Percentiles rank a stretch among this genome's conserved stretches.
phyloP scores from a whole-genome alignment of 2,888 invertebrate genomes.

The Argyresthia goedartella region DNA sequence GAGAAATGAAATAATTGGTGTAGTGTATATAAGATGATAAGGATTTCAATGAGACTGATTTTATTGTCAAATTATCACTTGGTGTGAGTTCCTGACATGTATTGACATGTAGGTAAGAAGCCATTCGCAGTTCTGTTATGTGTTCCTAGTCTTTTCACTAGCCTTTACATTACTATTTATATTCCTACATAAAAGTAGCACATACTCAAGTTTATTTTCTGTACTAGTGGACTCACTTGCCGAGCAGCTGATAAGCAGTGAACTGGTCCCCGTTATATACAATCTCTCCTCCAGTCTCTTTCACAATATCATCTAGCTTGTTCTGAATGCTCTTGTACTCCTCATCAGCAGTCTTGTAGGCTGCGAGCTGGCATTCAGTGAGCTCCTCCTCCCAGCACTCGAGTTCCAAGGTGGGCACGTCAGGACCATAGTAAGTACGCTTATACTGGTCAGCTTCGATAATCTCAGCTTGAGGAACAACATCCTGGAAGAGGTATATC shows the following conservation, averaged over 20 bases:
- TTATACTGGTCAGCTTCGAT: slow-evolving; percentile 62
- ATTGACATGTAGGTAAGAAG: too few relatives aligned
- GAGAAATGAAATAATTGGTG: slow-evolving; percentile 11
- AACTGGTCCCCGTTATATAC: slow-evolving; percentile 76
- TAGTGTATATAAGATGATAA: too few relatives aligned
- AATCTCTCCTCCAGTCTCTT: slow-evolving; percentile 72
- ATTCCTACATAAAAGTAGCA: too few relatives aligned
- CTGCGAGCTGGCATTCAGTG: slow-evolving; percentile 74
- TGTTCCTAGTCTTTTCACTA: too few relatives aligned
- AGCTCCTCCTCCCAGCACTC: slow-evolving; percentile 82
- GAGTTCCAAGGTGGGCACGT: slow-evolving; percentile 71
- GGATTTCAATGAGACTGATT: too few relatives aligned
- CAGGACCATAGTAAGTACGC: slow-evolving; percentile 62
- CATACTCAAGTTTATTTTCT: too few relatives aligned
- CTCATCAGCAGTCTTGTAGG: slow-evolving; percentile 73
- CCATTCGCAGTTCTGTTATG: too few relatives aligned
- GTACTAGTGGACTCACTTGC: slow-evolving; percentile 53
- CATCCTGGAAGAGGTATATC: background rate
- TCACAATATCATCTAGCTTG: slow-evolving; percentile 71
- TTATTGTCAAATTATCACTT: too few relatives aligned
- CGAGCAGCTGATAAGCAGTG: slow-evolving; percentile 74
- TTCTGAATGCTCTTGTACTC: slow-evolving; percentile 76
- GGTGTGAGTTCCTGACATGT: too few relatives aligned
- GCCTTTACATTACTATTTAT: too few relatives aligned
- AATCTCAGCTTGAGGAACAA: slow-evolving; percentile 50